These are phyloP conservation scores for Pachydiplax longipennis DNA, from an alignment of 2,888 invertebrate genomes.

Conservation along the genomic window DNA sequence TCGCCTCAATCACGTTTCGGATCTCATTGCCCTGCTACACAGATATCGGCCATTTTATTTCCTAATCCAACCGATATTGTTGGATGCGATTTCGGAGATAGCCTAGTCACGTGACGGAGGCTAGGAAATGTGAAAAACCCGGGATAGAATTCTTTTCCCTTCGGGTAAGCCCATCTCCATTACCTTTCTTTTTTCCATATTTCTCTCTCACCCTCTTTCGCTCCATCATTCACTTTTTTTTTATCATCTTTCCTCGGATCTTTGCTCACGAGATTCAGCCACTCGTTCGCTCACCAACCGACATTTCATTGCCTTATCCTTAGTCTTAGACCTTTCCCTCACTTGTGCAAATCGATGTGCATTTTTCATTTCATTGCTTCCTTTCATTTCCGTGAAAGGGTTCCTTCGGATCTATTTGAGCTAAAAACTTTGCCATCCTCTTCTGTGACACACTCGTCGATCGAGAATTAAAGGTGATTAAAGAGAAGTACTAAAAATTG, in stretches of 20 bases:
- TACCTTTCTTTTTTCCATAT: not conserved
- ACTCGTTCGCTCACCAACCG: not conserved
- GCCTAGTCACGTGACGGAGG: not conserved
- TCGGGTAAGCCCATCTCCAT: too few species aligned
- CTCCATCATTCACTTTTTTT: not conserved
- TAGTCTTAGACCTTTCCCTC: not conserved
- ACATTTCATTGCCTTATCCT: not conserved
- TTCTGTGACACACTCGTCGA: too few species aligned
- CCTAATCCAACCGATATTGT: not conserved
- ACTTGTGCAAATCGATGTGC: not conserved
- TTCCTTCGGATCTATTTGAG: not conserved
- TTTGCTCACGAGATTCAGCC: not conserved
- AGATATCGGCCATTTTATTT: not conserved
- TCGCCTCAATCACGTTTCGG: not conserved
- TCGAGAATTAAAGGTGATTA: too few species aligned
- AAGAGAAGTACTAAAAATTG: too few species aligned
- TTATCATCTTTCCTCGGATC: not conserved
- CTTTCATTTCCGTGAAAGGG: not conserved
- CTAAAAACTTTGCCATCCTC: not conserved
- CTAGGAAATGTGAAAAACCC: not conserved
- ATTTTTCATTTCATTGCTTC: not conserved
- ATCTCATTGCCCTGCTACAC: not conserved
- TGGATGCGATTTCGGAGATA: not conserved
- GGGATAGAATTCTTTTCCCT: not conserved
- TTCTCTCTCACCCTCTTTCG: not conserved